Base-by-base conservation (phyloP, 2,888 invertebrate genomes). In the Onchidella celtica region DNA sequence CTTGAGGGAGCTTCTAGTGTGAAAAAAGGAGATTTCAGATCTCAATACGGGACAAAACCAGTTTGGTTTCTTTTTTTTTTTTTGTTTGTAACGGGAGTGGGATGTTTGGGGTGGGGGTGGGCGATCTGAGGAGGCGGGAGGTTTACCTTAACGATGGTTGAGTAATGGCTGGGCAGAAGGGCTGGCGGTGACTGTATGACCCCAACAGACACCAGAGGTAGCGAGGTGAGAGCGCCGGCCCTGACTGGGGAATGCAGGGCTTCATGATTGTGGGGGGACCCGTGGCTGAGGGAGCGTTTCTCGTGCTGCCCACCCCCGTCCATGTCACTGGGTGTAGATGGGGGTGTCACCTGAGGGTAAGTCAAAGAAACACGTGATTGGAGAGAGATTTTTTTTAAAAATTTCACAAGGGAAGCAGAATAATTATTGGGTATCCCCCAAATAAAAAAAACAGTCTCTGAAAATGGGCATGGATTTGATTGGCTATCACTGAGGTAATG, bases 321-420 rank as follows among this genome's bases (percentile, higher is more conserved):
- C 57, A 70, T 83, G 32, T 86, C 87, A 24, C 83, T 82, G n/a
- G 87, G 87, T n/a, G 87, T 87, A 29, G 85, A 80, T 24, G 88
- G 88, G 4, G 87, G 88, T 9, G 88, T 87, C 9, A 90, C 79
- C 79, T 79, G 40, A 6, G 29, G 17, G 36, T 17, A 32, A 36
- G 32, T 14, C n/a, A n/a, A n/a, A n/a, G n/a, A n/a, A n/a, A n/a
- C n/a, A n/a, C n/a, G n/a, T n/a, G n/a, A n/a, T n/a, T n/a, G n/a
- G n/a, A n/a, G n/a, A n/a, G n/a, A n/a, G n/a, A n/a, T n/a, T n/a
- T n/a, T n/a, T n/a, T n/a, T n/a, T n/a, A n/a, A n/a, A n/a, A n/a
- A n/a, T n/a, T n/a, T n/a, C n/a, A n/a, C n/a, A n/a, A n/a, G n/a
- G n/a, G n/a, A n/a, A n/a, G n/a, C n/a, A n/a, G n/a, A n/a, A n/a